Evolutionary conservation across 2,113 vertebrate species (phyloP).

Genomic region (Carettochelys insculpta): DNA sequence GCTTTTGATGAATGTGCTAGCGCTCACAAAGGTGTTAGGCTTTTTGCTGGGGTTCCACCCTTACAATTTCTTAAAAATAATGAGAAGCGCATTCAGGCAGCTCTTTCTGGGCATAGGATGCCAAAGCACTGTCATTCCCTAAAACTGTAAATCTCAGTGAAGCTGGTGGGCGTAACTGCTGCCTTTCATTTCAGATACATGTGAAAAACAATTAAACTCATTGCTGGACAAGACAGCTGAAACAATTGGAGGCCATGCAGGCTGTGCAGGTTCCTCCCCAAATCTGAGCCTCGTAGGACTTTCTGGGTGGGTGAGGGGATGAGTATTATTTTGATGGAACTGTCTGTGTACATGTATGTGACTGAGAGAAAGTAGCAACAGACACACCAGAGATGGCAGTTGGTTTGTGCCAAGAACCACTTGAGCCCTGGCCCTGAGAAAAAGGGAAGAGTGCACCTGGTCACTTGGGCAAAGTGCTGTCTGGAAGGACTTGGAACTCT

Average conservation of each 20-base stretch:
- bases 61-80: conserved; percentile 67
- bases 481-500: background rate
- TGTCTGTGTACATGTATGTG: background rate
- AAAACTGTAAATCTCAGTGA: conserved; percentile 1
- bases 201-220: background rate
- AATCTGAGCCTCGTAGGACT: background rate
- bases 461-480: background rate
- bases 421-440: background rate
- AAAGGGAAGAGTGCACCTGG: background rate
- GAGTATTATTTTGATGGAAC: background rate
- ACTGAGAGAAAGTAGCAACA: background rate
- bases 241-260: too few species aligned
- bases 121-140: background rate
- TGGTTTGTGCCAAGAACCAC: background rate
- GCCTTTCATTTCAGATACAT: background rate
- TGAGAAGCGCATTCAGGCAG: conserved; percentile 39
- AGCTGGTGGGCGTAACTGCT: background rate
- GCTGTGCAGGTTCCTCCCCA: background rate
- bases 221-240: background rate
- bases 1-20: conserved; percentile 63
- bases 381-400: background rate
- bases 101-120: conserved; percentile 6
- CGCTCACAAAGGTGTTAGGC: conserved; percentile 48
- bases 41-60: conserved; percentile 68
- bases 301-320: background rate